Conservation (phyloP, 1,140 invertebrate species). For the Pseudomyrmex gracilis region DNA sequence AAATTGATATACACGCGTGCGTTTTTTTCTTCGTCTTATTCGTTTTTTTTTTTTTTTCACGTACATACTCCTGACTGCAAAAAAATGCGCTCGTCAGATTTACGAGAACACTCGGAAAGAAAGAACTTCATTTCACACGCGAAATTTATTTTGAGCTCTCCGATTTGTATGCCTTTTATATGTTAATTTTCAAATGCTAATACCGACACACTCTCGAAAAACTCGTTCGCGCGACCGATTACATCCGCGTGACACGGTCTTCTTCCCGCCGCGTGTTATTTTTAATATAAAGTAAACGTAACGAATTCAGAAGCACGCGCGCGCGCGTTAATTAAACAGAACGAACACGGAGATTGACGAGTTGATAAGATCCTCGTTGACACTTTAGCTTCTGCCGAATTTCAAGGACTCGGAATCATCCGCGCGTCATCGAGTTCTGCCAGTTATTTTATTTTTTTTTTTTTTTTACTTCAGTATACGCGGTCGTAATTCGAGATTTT, state of each 20-base stretch:
- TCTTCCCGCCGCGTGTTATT: background rate
- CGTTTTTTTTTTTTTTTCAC: background rate
- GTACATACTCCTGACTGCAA: too few species aligned
- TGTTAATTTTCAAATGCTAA: constrained; percentile 9
- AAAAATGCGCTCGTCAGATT: constrained; percentile 15
- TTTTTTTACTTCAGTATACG: constrained; percentile 8
- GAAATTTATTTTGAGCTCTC: background rate
- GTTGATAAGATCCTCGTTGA: background rate
- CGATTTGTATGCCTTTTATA: background rate
- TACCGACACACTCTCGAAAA: background rate
- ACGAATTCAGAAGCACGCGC: background rate
- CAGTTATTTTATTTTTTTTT: too few species aligned
- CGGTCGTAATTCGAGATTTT: constrained; percentile 26
- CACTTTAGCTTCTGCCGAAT: background rate
- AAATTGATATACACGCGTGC: background rate
- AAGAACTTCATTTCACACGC: background rate
- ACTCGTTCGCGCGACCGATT: background rate
- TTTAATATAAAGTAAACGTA: background rate
- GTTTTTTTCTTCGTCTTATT: background rate
- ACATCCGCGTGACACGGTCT: background rate
- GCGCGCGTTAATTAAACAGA: background rate
- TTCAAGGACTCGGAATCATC: background rate
- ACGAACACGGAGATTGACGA: too few species aligned
- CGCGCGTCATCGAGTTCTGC: too few species aligned
- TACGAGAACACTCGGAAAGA: background rate